Base-by-base conservation (phyloP, 2,113 vertebrate species). In the Epinephelus moara region DNA sequence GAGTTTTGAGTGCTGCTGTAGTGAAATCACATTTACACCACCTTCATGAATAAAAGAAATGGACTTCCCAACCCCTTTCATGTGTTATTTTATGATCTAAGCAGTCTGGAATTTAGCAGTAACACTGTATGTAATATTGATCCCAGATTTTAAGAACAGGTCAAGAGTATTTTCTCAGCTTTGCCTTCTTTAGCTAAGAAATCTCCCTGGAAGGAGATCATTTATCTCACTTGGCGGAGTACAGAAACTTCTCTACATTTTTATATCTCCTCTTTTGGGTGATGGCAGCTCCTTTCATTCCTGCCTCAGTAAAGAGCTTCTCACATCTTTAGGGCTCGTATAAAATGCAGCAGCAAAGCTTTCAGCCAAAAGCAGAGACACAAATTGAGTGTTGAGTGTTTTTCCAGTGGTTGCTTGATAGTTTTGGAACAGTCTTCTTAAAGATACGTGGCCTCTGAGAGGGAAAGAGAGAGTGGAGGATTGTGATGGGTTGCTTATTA, bases 281-380 rank as follows among this genome's bases (percentile, higher is more conserved):
- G 70, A 86, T n/a, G 40, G 45, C 59, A 70, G 71, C 66, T 76
- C 14, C 10, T 45, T 69, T 50, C 62, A 37, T 73, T 70, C 62
- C 55, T 42, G 3, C 75, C 47, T 57, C 23, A 66, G 73, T 56
- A 15, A 83, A 62, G 9, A 71, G 60, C 52, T 40, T 1, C 55
- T 75, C 49, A 49, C 50, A 19, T 82, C 50, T 74, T 79, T 49
- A 50, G 37, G 55, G 55, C 70, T 90, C 23, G 25, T 78, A 79
- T 27, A 87, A 89, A 87, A 88, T 77, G 62, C 52, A 82, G 82
- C 78, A 73, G 78, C 40, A 79, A 67, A 86, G 78, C 81, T 85
- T 87, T 86, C 56, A 76, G 76, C 56, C 73, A 70, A 70, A 87
- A 61, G 68, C 82, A 40, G 12, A 81, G 63, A 23, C 63, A 59